Evolutionary conservation across 2,113 vertebrate species (phyloP).

Genomic region (Phyllostomus hastatus): DNA sequence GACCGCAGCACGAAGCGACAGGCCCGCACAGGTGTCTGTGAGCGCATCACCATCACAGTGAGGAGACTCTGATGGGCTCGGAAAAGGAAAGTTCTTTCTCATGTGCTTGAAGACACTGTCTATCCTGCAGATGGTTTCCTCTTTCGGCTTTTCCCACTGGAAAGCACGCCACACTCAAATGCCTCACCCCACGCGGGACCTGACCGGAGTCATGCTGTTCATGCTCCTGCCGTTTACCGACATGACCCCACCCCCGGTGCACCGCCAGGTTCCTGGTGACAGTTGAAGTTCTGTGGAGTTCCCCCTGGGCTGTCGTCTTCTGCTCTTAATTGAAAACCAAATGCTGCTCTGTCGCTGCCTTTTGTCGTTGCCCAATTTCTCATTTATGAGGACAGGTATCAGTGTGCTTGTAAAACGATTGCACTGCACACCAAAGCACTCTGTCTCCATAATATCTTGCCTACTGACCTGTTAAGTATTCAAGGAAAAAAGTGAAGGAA

Average conservation of each 20-base stretch:
- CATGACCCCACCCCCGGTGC: too few species aligned
- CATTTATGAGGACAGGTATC: not conserved
- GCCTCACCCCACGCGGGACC: accelerated
- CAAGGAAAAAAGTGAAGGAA: conserved; percentile 36
- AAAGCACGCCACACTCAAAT: not conserved
- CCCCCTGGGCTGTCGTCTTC: not conserved
- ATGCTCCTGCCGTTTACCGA: accelerated
- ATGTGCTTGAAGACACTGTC: not conserved
- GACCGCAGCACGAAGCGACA: not conserved
- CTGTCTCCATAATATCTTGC: not conserved
- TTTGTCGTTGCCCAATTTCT: not conserved
- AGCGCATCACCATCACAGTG: accelerated
- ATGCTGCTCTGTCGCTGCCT: not conserved
- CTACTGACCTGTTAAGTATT: conserved; percentile 62
- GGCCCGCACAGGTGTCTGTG: accelerated
- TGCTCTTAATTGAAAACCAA: not conserved
- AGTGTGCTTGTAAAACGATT: not conserved
- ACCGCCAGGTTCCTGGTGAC: not conserved
- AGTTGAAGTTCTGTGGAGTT: accelerated
- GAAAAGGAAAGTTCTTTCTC: not conserved
- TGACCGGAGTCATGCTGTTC: not conserved
- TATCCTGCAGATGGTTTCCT: not conserved
- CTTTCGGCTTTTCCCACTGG: not conserved
- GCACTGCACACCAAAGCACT: not conserved
- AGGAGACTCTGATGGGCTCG: not conserved